phyloP scores from a whole-genome alignment of 1,140 invertebrate species.

The Drosophila nebulosa region DNA sequence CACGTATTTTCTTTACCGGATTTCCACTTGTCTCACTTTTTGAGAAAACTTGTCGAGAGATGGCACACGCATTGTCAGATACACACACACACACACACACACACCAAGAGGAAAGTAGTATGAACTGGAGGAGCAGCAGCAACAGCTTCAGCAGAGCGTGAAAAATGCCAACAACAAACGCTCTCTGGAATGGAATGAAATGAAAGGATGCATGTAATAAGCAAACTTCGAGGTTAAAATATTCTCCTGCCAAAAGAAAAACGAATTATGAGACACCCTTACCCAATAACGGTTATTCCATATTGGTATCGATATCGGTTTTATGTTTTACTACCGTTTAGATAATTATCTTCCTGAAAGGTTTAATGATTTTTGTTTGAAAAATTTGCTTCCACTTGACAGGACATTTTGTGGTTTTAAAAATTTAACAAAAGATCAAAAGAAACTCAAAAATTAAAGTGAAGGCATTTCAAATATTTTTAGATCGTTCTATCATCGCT shows the following conservation, averaged over 20 bases:
- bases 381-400: too few relatives aligned
- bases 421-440: neutral
- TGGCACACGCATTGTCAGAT: slow-evolving; percentile 59
- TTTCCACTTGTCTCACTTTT: slow-evolving; percentile 76
- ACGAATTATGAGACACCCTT: neutral
- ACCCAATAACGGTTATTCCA: too few relatives aligned
- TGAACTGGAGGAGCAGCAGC: slow-evolving; percentile 19
- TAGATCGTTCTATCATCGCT: neutral
- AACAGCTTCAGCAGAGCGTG: slow-evolving; percentile 30
- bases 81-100: slow-evolving; percentile 24
- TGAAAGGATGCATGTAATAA: slow-evolving; percentile 9
- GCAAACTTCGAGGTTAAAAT: neutral
- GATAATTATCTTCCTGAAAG: too few relatives aligned
- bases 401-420: too few relatives aligned
- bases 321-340: too few relatives aligned
- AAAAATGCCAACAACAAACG: slow-evolving; percentile 28
- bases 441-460: neutral
- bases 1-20: slow-evolving; percentile 73
- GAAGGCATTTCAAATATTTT: neutral
- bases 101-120: slow-evolving; percentile 1
- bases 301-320: too few relatives aligned
- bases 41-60: slow-evolving; percentile 71
- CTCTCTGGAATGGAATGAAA: slow-evolving; percentile 3
- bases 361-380: too few relatives aligned
- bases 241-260: neutral